Evolutionary conservation across 2,797 vertebrate species (phyloP), one percentile per base, ranked within the genome.

Genomic region (Gallinago nigripennis): DNA sequence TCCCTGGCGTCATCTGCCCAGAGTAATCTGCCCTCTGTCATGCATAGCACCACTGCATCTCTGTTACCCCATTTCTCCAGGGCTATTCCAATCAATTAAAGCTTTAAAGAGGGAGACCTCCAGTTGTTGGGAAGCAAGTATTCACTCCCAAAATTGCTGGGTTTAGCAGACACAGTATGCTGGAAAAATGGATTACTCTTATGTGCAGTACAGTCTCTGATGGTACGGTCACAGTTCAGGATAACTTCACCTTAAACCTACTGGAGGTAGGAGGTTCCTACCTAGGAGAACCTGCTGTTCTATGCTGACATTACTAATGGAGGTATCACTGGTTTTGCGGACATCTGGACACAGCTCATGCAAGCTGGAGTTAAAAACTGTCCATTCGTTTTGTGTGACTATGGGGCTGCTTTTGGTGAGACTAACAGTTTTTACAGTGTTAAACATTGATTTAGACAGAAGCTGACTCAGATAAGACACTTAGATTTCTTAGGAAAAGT

Each of bases 51-150:
- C 92, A 88, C 97, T 97, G 93, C 95, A 86, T 94, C 92, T 94
- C 94, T 95, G 90, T 96, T 97, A 96, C 95, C 95, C 95, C 45
- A 94, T 93, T 98, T 97, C 97, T 97, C 97, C 96, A 94, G 89
- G 86, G 80, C 96, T 97, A 95, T 95, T 97, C 96, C 97, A 88
- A 79, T 83, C 96, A 95, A 73, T 94, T 97, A 97, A 96, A 97
- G 91, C 97, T 95, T 91, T 90, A 69, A 93, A 75, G 65, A 81
- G 92, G 65, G 82, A 80, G 68, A 94, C 61, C 60, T 71, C 84
- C 88, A n/a, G 80, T 96, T 95, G 78, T 69, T 94, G 83, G 78
- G 90, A 53, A 65, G 75, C 57, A 92, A 86, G 64, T 77, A 37
- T 75, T 85, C 46, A 79, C 45, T 92, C 83, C 77, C 83, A 77